These are phyloP conservation scores for Caligus rogercresseyi DNA, from an alignment of 1,140 invertebrate genomes.

Conservation along the genomic window DNA sequence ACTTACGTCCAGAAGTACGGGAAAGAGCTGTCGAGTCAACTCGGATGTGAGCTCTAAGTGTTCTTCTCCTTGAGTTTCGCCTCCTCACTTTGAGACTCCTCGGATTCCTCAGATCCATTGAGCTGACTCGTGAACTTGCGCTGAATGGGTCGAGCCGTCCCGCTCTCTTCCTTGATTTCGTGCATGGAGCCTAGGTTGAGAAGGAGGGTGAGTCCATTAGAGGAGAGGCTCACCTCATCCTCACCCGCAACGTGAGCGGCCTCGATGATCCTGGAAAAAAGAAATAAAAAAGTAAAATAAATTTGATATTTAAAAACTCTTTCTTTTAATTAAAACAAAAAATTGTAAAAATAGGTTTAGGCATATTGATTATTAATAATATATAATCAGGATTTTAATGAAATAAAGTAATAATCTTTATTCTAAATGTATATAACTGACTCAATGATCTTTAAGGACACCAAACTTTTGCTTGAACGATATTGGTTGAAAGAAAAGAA, in stretches of 20 bases:
- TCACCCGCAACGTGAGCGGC: constrained; percentile 79
- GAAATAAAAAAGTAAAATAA: not conserved
- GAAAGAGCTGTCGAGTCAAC: constrained; percentile 74
- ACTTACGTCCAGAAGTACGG: constrained; percentile 29
- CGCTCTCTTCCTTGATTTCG: constrained; percentile 93
- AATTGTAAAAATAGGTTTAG: too few relatives aligned
- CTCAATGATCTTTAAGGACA: too few relatives aligned
- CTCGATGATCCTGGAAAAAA: constrained; percentile 33
- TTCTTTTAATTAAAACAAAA: too few relatives aligned
- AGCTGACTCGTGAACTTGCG: constrained; percentile 26
- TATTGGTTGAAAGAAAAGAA: too few relatives aligned
- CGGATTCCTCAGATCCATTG: not conserved
- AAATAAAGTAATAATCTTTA: too few relatives aligned
- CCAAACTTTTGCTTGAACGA: too few relatives aligned
- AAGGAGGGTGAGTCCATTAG: constrained; percentile 76
- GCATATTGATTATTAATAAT: too few relatives aligned
- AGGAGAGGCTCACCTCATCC: constrained; percentile 79
- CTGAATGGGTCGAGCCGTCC: constrained; percentile 74
- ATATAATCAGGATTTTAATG: too few relatives aligned
- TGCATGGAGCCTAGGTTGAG: constrained; percentile 93
- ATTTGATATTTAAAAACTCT: too few relatives aligned
- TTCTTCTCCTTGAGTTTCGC: constrained; percentile 26
- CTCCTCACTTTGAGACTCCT: not conserved
- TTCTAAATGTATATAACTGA: too few relatives aligned
- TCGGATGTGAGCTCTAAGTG: constrained; percentile 49